Conservation (phyloP, 1,140 invertebrate species). For the Atta texana region DNA sequence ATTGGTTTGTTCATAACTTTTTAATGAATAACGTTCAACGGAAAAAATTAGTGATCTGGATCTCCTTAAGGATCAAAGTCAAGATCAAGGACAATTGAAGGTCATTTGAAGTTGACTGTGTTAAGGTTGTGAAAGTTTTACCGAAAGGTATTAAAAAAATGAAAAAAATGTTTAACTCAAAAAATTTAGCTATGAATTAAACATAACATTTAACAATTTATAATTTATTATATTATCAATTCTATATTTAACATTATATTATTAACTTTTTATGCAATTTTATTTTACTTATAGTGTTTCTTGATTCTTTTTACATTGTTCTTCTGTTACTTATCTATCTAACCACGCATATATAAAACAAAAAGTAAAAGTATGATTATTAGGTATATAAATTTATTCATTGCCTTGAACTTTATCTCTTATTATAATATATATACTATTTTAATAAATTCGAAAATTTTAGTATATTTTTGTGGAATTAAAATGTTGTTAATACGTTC, state of each 20-base stretch:
- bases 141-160: neutral
- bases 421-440: neutral
- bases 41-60: too few relatives aligned
- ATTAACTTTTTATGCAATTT: neutral
- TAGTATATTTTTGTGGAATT: too few relatives aligned
- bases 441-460: too few relatives aligned
- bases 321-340: neutral
- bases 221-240: neutral
- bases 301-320: neutral
- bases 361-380: neutral
- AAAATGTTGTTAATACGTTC: too few relatives aligned
- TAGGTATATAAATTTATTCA: neutral
- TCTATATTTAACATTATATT: neutral
- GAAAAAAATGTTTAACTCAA: neutral
- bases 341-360: neutral
- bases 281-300: neutral
- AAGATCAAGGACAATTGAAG: too few relatives aligned
- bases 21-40: too few relatives aligned
- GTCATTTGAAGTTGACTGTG: too few relatives aligned
- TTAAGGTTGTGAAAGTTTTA: too few relatives aligned
- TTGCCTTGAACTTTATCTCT: neutral
- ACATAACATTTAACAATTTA: neutral
- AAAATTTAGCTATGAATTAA: neutral
- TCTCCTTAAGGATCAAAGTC: too few relatives aligned
- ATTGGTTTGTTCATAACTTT: too few relatives aligned